Percentiles rank a stretch among this genome's conserved stretches.
phyloP scores from a whole-genome alignment of 2,797 vertebrate genomes.

The Eulemur rubriventer region DNA sequence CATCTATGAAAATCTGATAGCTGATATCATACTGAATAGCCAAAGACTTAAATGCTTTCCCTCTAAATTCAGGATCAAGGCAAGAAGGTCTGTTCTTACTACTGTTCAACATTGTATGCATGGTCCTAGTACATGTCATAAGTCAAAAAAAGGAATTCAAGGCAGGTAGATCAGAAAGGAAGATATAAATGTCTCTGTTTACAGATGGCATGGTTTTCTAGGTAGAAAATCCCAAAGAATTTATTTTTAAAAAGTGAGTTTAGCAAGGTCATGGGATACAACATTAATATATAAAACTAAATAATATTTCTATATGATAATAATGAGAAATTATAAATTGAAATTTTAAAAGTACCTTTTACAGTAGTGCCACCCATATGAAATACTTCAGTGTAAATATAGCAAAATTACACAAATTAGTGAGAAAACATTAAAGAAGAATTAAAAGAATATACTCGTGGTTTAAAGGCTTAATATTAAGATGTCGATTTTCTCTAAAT shows the following conservation, averaged over 20 bases:
- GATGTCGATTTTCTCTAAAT: background rate
- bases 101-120: too few relatives aligned
- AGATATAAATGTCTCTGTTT: background rate
- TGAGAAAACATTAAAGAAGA: background rate
- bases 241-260: background rate
- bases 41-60: background rate
- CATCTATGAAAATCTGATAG: background rate
- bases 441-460: background rate
- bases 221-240: background rate
- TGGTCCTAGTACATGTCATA: background rate
- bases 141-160: background rate
- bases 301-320: background rate
- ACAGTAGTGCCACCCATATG: background rate
- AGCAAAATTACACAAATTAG: background rate
- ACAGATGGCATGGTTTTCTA: background rate
- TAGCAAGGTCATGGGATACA: background rate
- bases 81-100: background rate
- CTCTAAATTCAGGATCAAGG: background rate
- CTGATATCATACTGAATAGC: background rate
- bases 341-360: background rate
- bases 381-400: background rate
- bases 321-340: background rate
- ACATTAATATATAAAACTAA: background rate
- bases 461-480: background rate
- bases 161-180: background rate